Evolutionary conservation across 2,888 invertebrate genomes (phyloP).

Genomic region (Seira ritae): DNA sequence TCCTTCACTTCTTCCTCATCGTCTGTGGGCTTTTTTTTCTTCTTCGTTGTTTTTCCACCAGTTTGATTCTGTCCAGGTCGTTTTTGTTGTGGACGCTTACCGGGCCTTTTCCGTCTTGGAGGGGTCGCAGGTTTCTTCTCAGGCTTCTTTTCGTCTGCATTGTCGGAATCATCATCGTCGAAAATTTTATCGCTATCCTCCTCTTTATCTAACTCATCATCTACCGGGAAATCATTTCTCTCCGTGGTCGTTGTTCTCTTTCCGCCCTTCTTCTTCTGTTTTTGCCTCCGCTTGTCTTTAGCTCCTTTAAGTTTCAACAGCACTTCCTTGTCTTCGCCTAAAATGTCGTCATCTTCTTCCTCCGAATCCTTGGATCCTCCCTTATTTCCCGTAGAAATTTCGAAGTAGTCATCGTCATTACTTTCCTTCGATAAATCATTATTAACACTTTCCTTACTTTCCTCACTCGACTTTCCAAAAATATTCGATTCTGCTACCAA

Average conservation of each 20-base stretch:
- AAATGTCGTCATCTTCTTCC: conserved; percentile 22
- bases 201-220: conserved; percentile 36
- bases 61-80: background rate
- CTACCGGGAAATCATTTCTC: background rate
- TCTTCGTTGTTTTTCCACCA: background rate
- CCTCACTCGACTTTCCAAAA: conserved; percentile 28
- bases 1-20: conserved; percentile 45
- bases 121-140: background rate
- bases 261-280: conserved; percentile 29
- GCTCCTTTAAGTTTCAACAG: conserved; percentile 25
- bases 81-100: background rate
- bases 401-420: conserved; percentile 33
- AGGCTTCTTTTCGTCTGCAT: background rate
- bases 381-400: background rate
- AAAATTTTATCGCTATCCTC: conserved; percentile 25
- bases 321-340: conserved; percentile 26
- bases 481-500: conserved; percentile 40
- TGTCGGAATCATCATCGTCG: conserved; percentile 52
- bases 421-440: background rate
- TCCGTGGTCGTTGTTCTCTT: conserved; percentile 15
- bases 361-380: background rate
- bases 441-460: conserved; percentile 19
- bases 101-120: background rate
- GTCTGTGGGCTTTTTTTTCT: conserved; percentile 16
- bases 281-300: background rate